Percentiles rank a stretch among this genome's conserved stretches.
Conservation (phyloP, 2,888 invertebrate species). For the Apomyelois bistriatella region DNA sequence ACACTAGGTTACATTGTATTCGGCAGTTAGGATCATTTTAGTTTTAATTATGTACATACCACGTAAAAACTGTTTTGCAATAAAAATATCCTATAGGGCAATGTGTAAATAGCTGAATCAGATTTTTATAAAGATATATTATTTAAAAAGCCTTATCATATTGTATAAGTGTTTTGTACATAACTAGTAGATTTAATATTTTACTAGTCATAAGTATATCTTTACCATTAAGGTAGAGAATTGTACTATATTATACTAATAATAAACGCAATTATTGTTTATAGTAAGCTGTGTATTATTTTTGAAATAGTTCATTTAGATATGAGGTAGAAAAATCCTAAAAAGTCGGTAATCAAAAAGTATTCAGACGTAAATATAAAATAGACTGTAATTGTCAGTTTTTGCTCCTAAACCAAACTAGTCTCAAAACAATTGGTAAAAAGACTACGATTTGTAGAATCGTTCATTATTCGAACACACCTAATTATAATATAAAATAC, state of each 20-base stretch:
- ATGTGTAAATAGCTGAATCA: slow-evolving; percentile 27
- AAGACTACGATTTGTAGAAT: no score
- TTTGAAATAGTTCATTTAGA: background rate
- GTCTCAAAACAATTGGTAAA: no score
- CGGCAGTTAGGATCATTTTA: background rate
- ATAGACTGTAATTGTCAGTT: no score
- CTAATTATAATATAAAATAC: no score
- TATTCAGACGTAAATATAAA: no score
- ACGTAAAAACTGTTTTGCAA: slow-evolving; percentile 17
- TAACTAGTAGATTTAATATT: slow-evolving; percentile 50
- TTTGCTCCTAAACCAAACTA: no score
- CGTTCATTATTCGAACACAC: no score
- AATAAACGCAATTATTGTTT: slow-evolving; percentile 42
- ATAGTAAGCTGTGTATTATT: slow-evolving; percentile 25
- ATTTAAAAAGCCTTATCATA: slow-evolving; percentile 20
- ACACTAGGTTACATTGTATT: background rate
- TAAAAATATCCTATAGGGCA: slow-evolving; percentile 5
- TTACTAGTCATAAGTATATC: slow-evolving; percentile 57
- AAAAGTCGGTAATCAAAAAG: no score
- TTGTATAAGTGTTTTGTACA: slow-evolving; percentile 30
- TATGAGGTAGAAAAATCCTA: background rate
- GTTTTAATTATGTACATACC: slow-evolving; percentile 16
- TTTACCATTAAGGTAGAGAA: slow-evolving; percentile 41
- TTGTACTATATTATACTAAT: slow-evolving; percentile 44
- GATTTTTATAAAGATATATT: slow-evolving; percentile 30